phyloP scores from a whole-genome alignment of 1,140 invertebrate genomes.

The Asbolus verrucosus region DNA sequence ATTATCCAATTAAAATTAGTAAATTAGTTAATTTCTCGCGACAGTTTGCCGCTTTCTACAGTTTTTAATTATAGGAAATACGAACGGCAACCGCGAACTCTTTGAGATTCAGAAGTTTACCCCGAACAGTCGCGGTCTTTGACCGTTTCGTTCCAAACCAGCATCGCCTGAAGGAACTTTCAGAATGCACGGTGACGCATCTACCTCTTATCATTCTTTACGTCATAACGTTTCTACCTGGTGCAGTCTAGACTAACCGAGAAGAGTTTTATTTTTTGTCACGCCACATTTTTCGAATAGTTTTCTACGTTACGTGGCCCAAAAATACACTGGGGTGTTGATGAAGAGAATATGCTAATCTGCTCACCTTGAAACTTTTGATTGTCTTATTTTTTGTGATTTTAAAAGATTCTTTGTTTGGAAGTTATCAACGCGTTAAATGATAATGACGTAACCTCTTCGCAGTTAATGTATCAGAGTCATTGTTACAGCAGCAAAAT shows the following conservation, averaged over 20 bases:
- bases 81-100: background rate
- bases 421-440: slow-evolving; percentile 13
- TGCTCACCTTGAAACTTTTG: slow-evolving; percentile 7
- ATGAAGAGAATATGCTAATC: background rate
- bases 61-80: slow-evolving; percentile 2
- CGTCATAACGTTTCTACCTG: slow-evolving; percentile 11
- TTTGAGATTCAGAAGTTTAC: slow-evolving; percentile 14
- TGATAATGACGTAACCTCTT: slow-evolving; percentile 24
- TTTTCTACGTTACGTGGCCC: background rate
- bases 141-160: slow-evolving; percentile 27
- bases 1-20: slow-evolving; percentile 9
- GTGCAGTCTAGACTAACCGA: slow-evolving; percentile 1
- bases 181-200: slow-evolving; percentile 30
- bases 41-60: slow-evolving; percentile 21
- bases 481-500: slow-evolving; percentile 29
- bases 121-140: slow-evolving; percentile 29
- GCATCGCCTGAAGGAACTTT: slow-evolving; percentile 14
- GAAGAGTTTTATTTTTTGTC: background rate
- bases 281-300: slow-evolving; percentile 1
- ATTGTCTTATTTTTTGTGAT: background rate
- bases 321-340: background rate
- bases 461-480: slow-evolving; percentile 26
- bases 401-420: slow-evolving; percentile 18
- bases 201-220: slow-evolving; percentile 23
- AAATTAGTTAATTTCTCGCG: slow-evolving; percentile 9